phyloP scores from a whole-genome alignment of 2,797 vertebrate genomes.

The Phalloptychus januarius region DNA sequence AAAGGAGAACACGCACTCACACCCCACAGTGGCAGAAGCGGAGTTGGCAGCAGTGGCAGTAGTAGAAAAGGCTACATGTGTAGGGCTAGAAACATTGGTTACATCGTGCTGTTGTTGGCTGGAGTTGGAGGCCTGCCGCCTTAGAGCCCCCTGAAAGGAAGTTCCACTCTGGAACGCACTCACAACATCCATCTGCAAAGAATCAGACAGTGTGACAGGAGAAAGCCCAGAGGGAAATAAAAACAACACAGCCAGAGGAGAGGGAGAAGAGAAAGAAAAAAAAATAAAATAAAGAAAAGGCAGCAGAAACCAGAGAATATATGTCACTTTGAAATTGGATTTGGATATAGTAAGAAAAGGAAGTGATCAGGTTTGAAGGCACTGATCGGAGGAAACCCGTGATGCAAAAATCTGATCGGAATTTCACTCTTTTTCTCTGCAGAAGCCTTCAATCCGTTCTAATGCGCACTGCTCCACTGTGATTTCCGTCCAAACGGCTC shows the following conservation, averaged over 20 bases:
- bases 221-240: slow-evolving; percentile 70
- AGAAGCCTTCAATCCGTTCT: slow-evolving; percentile 46
- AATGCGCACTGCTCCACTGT: slow-evolving; percentile 22
- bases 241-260: slow-evolving; percentile 70
- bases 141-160: slow-evolving; percentile 99
- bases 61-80: slow-evolving; percentile 99
- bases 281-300: slow-evolving; percentile 67
- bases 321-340: slow-evolving; percentile 66
- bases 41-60: slow-evolving; percentile 93
- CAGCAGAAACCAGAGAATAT: slow-evolving; percentile 75
- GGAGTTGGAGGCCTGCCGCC: slow-evolving; percentile 99
- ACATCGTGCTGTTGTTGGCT: slow-evolving; percentile 99
- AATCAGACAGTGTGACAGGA: slow-evolving; percentile 95
- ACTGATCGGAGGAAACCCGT: slow-evolving; percentile 58
- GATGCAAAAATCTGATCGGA: slow-evolving; percentile 35
- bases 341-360: slow-evolving; percentile 53
- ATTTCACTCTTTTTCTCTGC: slow-evolving; percentile 52
- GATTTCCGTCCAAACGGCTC: slow-evolving; percentile 41
- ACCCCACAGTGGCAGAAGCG: slow-evolving; percentile 99
- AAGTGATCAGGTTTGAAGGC: slow-evolving; percentile 63
- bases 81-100: slow-evolving; percentile 99
- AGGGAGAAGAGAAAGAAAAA: slow-evolving; percentile 71
- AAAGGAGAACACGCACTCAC: slow-evolving; percentile 99
- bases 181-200: slow-evolving; percentile 99
- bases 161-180: slow-evolving; percentile 99